Evolutionary conservation across 1,140 invertebrate genomes (phyloP), one percentile per base, ranked within the genome.

Genomic region (Holcopasites calliopsidis): DNA sequence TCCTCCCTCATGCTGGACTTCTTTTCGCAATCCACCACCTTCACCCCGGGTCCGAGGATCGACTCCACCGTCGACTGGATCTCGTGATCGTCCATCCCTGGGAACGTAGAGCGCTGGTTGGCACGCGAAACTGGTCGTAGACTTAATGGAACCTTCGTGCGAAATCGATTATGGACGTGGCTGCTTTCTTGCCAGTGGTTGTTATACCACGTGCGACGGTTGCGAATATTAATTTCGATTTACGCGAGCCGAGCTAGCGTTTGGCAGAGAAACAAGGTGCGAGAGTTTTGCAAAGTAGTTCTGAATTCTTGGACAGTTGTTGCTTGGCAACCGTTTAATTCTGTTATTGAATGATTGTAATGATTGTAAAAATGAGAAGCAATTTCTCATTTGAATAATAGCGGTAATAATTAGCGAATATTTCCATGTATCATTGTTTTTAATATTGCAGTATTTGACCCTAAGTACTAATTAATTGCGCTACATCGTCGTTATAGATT

Each of bases 61-160:
- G 95, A 94, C 89, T 96, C 95, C 40, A 96, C 95, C 52, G 95
- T 95, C 79, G 95, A 95, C 84, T 95, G 95, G 68, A 96, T 95
- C 88, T 96, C 95, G 76, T 92, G 90, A 89, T 96, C 95, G 87
- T 95, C 95, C 94, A 96, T 95, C 52, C 80, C 86, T 88, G 58
- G 55, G 78, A 82, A 80, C 35, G 47, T 44, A 75, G 16, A 18
- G 2, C 5, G 8, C n/a, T 31, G 18, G 23, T 50, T 75, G 54
- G 52, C 62, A 71, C 47, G 69, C 44, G 50, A 49, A 33, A 49
- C 35, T 74, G 38, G 18, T 61, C 13, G 55, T 13, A 70, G 26
- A 23, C 40, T 49, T 69, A 60, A 44, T 35, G 62, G 78, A 71
- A 72, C 11, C 68, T 86, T 83, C 82, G 86, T 87, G 82, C 86